Percentiles rank a stretch among this genome's conserved stretches.
Conservation (phyloP, 2,888 invertebrate genomes). For the Eupeodes luniger region DNA sequence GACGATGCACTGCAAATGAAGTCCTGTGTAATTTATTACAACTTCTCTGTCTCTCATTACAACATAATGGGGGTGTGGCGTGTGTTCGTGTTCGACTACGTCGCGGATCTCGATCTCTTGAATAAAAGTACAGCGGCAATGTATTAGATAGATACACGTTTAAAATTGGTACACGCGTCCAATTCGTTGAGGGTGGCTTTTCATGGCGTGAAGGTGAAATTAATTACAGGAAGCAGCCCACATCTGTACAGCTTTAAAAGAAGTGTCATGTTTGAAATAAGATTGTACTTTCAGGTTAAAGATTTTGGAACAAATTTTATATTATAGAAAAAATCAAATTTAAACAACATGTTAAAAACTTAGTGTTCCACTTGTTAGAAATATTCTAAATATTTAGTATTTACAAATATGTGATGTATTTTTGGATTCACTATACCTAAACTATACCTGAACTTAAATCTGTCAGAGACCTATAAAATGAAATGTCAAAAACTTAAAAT, state of each 20-base stretch:
- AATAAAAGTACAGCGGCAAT: slow-evolving; percentile 12
- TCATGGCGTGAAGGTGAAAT: slow-evolving; percentile 72
- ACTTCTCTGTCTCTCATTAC: slow-evolving; percentile 65
- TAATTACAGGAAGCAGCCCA: slow-evolving; percentile 72
- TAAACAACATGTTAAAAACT: too few species aligned
- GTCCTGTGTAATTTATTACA: slow-evolving; percentile 74
- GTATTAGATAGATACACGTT: slow-evolving; percentile 60
- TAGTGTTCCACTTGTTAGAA: too few species aligned
- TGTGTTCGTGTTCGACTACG: slow-evolving; percentile 63
- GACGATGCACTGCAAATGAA: slow-evolving; percentile 70
- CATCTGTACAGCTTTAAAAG: background rate
- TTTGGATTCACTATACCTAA: too few species aligned
- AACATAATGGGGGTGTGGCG: slow-evolving; percentile 71
- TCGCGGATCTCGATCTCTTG: background rate
- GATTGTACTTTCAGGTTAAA: too few species aligned
- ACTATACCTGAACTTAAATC: too few species aligned
- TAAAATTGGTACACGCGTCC: slow-evolving; percentile 75
- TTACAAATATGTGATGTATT: too few species aligned
- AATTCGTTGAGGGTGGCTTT: slow-evolving; percentile 76
- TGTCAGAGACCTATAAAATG: too few species aligned
- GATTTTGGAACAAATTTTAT: too few species aligned
- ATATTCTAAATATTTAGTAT: too few species aligned
- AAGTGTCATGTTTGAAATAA: too few species aligned
- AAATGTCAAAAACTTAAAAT: too few species aligned
- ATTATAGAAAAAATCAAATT: too few species aligned